Percentiles rank a stretch among this genome's conserved stretches.
These are phyloP conservation scores for Mantis religiosa DNA, from an alignment of 2,888 invertebrate species.

Conservation along the genomic window DNA sequence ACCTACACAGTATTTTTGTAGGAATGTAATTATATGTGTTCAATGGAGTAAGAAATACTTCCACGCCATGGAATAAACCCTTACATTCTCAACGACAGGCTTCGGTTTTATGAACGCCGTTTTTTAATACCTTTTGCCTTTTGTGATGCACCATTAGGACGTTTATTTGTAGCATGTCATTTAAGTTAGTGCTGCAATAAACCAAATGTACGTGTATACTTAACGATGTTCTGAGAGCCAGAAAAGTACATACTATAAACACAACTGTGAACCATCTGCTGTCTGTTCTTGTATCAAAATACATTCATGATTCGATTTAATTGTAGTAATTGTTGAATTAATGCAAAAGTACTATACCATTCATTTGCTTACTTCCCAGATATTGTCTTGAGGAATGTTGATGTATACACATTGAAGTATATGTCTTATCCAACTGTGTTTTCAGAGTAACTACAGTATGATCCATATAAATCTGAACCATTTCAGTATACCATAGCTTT, in stretches of 20 bases:
- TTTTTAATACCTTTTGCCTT: neutral
- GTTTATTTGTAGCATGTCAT: neutral
- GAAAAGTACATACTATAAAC: neutral
- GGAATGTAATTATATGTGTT: neutral
- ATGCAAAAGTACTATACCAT: neutral
- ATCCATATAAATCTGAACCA: no score
- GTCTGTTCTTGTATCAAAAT: neutral
- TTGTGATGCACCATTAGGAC: neutral
- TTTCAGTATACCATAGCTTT: no score
- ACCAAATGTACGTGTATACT: neutral
- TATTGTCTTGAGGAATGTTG: neutral
- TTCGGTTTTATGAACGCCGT: neutral
- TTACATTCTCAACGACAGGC: neutral
- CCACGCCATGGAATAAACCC: neutral
- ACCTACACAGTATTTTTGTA: neutral
- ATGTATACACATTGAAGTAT: neutral
- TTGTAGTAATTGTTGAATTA: neutral
- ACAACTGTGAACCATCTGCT: neutral
- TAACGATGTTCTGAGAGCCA: neutral
- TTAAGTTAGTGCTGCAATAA: neutral
- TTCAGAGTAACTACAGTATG: no score
- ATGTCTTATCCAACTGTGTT: neutral
- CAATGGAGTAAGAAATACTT: neutral
- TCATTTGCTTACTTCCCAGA: neutral
- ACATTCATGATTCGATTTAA: neutral